Evolutionary conservation across 2,113 vertebrate genomes (phyloP).

Genomic region (Oryzias celebensis): DNA sequence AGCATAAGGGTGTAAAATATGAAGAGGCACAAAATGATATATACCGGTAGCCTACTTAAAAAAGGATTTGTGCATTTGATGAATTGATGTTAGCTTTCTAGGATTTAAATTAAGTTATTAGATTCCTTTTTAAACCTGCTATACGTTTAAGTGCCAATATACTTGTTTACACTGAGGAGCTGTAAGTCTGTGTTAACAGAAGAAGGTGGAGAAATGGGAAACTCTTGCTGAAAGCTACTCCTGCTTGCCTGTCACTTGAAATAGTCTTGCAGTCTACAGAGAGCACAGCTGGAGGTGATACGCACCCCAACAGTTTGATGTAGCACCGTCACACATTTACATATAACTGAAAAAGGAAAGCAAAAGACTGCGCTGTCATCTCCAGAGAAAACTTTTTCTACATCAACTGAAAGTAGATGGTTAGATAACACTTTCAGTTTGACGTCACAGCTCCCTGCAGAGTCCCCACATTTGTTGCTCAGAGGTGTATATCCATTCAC

Average conservation of each 20-base stretch:
- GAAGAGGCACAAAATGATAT: background rate
- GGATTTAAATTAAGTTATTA: background rate
- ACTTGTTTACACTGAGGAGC: background rate
- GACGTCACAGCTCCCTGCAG: slow-evolving; percentile 16
- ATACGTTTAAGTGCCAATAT: background rate
- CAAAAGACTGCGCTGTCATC: background rate
- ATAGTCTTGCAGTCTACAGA: slow-evolving; percentile 45
- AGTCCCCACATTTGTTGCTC: slow-evolving; percentile 46
- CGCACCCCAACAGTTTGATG: slow-evolving; percentile 18
- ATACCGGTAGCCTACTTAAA: too few relatives aligned
- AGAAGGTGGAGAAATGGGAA: slow-evolving; percentile 12
- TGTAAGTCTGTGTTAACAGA: slow-evolving; percentile 34
- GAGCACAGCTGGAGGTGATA: slow-evolving; percentile 40
- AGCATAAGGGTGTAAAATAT: background rate
- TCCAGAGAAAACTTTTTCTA: background rate
- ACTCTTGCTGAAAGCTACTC: slow-evolving; percentile 33
- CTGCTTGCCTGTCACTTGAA: slow-evolving; percentile 49
- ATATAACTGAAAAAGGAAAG: slow-evolving; percentile 16
- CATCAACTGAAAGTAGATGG: slow-evolving; percentile 28
- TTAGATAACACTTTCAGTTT: slow-evolving; percentile 24
- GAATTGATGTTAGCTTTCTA: too few relatives aligned
- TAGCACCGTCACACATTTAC: slow-evolving; percentile 23
- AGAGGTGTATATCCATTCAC: background rate
- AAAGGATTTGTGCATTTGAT: too few relatives aligned
- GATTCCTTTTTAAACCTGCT: background rate